A percentile compares a stretch with the other conserved stretches of the same genome.
Evolutionary conservation across 1,140 invertebrate genomes (phyloP).

Genomic region (Brachionus sp.): DNA sequence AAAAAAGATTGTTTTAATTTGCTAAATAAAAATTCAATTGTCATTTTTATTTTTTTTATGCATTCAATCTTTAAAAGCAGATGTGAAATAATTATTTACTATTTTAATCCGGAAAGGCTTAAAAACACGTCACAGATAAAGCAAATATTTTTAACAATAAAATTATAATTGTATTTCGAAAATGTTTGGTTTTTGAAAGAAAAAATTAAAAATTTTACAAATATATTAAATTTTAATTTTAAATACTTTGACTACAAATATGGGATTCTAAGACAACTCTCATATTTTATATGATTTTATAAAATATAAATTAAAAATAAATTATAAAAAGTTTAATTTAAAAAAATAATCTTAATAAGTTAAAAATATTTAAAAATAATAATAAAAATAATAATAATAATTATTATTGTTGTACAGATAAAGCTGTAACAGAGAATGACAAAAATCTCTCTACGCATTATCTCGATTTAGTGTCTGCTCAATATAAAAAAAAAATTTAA

Average conservation of each 20-base stretch:
- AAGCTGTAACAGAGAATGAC: too few relatives aligned
- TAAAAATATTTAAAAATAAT: too few relatives aligned
- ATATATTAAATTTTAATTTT: background rate
- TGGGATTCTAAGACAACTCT: background rate
- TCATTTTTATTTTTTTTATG: background rate
- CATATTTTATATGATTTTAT: background rate
- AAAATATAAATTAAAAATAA: too few relatives aligned
- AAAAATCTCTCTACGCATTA: too few relatives aligned
- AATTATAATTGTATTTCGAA: background rate
- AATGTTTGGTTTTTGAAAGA: background rate
- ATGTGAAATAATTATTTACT: background rate
- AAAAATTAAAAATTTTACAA: background rate
- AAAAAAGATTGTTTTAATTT: background rate
- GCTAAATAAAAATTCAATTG: background rate
- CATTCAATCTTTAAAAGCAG: background rate
- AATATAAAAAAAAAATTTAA: too few relatives aligned
- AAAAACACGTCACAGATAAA: too few relatives aligned
- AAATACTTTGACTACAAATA: background rate
- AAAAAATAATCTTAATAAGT: too few relatives aligned
- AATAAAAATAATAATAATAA: too few relatives aligned
- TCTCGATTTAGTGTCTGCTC: too few relatives aligned
- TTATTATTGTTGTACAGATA: too few relatives aligned
- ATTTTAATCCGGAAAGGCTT: background rate
- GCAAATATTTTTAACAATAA: background rate
- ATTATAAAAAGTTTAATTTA: too few relatives aligned